phyloP scores from a whole-genome alignment of 2,888 invertebrate genomes.

The Aquatica leii region DNA sequence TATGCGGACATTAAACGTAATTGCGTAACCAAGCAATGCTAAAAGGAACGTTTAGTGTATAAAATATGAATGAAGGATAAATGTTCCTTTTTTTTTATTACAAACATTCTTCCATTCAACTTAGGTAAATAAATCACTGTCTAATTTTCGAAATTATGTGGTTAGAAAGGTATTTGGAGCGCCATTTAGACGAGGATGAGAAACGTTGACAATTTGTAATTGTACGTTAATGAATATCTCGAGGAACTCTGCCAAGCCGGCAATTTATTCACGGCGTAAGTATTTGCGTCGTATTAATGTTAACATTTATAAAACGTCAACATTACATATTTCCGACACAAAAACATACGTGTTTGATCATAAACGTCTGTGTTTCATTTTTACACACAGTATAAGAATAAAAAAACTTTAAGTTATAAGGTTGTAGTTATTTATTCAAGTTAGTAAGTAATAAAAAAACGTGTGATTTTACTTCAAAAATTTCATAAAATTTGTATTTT shows the following conservation, averaged over 20 bases:
- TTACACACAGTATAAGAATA: no score
- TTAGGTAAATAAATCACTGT: constrained; percentile 2
- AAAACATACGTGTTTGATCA: constrained; percentile 14
- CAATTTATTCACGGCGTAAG: constrained; percentile 47
- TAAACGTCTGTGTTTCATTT: constrained; percentile 18
- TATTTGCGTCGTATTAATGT: constrained; percentile 46
- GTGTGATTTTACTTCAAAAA: no score
- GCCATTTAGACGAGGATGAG: not conserved
- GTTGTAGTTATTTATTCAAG: no score
- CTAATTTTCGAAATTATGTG: not conserved
- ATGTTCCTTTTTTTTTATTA: not conserved
- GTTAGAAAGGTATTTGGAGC: not conserved
- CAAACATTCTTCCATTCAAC: constrained; percentile 6
- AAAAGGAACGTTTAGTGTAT: not conserved
- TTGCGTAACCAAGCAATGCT: constrained; percentile 6
- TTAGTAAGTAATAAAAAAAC: no score
- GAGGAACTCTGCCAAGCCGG: constrained; percentile 8
- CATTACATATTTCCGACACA: constrained; percentile 14
- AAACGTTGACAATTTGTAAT: not conserved
- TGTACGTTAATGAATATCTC: not conserved
- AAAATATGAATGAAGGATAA: not conserved
- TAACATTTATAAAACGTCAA: constrained; percentile 46
- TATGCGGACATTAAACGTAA: constrained; percentile 26
- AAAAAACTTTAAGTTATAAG: no score
- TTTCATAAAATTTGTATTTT: no score